These are phyloP conservation scores for Gortyna flavago DNA, from an alignment of 2,888 invertebrate species.

Conservation along the genomic window DNA sequence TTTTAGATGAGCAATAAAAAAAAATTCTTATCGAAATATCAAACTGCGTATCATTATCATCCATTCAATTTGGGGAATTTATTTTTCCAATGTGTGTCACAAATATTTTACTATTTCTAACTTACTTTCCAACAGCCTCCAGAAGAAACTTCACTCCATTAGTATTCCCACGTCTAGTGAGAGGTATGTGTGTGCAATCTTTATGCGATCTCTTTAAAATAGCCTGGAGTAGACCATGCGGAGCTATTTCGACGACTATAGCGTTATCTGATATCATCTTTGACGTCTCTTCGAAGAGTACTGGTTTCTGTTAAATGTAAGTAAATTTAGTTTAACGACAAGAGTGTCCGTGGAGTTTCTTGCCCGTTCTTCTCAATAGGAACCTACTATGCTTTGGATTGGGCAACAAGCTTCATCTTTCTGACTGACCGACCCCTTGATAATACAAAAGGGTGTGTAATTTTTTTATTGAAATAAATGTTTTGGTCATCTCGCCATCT, in stretches of 20 bases:
- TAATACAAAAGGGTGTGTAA: too few species aligned
- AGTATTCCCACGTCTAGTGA: slow-evolving; percentile 92
- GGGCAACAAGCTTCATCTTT: too few species aligned
- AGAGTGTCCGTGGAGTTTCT: not conserved
- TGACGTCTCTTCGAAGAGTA: slow-evolving; percentile 94
- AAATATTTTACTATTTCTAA: not conserved
- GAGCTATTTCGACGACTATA: slow-evolving; percentile 95
- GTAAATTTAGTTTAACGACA: not conserved
- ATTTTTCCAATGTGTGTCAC: too few species aligned
- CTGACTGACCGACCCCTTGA: too few species aligned
- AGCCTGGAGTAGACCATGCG: slow-evolving; percentile 95
- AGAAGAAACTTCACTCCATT: slow-evolving; percentile 90
- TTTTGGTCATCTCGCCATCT: too few species aligned
- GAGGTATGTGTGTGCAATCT: slow-evolving; percentile 92
- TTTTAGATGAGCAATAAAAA: not conserved
- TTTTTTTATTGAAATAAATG: too few species aligned
- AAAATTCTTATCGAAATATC: not conserved
- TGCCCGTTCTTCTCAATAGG: not conserved
- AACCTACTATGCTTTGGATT: too few species aligned
- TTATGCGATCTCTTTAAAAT: slow-evolving; percentile 93
- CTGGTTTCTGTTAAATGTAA: slow-evolving; percentile 83
- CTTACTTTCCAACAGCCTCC: slow-evolving; percentile 91
- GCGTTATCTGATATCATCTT: slow-evolving; percentile 93
- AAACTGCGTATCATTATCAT: not conserved
- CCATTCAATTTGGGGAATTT: too few species aligned